These are phyloP conservation scores for Lepisosteus oculatus DNA, from an alignment of 2,113 vertebrate genomes.

Conservation along the genomic window DNA sequence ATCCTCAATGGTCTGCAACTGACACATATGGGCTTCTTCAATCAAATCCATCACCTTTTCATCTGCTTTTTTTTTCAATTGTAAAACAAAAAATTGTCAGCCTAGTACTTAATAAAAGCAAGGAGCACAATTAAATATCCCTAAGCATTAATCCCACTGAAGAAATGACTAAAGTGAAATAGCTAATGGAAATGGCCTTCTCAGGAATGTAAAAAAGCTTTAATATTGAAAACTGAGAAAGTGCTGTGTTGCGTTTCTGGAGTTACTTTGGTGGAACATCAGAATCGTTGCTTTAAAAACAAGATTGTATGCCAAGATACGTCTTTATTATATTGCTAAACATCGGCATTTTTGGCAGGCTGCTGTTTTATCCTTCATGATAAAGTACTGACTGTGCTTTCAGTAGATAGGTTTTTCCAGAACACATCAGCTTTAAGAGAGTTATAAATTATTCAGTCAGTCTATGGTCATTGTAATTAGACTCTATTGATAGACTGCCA, in stretches of 20 bases:
- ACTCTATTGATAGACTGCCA: conserved; percentile 64
- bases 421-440: conserved; percentile 64
- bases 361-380: conserved; percentile 35
- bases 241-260: not conserved
- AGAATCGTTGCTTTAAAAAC: conserved; percentile 39
- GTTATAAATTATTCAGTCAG: conserved; percentile 67
- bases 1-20: not conserved
- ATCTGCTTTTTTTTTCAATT: too few species aligned
- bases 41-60: too few species aligned
- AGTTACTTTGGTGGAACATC: not conserved
- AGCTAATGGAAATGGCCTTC: too few species aligned
- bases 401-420: conserved; percentile 58
- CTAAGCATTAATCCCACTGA: too few species aligned
- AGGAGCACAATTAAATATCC: too few species aligned
- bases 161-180: too few species aligned
- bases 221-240: not conserved
- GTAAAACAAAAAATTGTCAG: too few species aligned
- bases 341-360: conserved; percentile 50
- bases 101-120: too few species aligned
- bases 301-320: conserved; percentile 29
- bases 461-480: conserved; percentile 66
- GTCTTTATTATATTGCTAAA: conserved; percentile 55
- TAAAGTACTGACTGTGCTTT: conserved; percentile 58
- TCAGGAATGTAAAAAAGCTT: not conserved
- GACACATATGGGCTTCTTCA: too few species aligned